phyloP scores from a whole-genome alignment of 2,797 vertebrate species.

The Lagodon rhomboides region DNA sequence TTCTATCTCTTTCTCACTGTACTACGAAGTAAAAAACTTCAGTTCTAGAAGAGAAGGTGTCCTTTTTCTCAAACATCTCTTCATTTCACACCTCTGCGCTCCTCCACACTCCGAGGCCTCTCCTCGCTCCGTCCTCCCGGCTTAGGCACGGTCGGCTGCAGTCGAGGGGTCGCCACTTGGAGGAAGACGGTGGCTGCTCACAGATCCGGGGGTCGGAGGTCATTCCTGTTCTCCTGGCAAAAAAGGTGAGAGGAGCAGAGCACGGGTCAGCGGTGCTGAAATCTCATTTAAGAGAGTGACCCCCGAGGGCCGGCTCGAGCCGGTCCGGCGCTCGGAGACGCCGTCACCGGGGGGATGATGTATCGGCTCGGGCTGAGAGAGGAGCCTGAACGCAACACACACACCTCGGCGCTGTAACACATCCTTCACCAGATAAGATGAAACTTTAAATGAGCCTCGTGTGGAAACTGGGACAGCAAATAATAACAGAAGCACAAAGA shows the following conservation, averaged over 20 bases:
- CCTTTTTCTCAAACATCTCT: not conserved
- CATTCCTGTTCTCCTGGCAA: slow-evolving; percentile 65
- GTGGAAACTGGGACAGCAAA: slow-evolving; percentile 24
- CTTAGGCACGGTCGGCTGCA: slow-evolving; percentile 56
- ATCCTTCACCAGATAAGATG: slow-evolving; percentile 56
- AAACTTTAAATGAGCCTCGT: slow-evolving; percentile 56
- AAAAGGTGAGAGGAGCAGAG: slow-evolving; percentile 70
- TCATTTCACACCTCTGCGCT: slow-evolving; percentile 63
- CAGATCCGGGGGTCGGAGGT: slow-evolving; percentile 65
- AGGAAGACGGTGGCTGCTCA: slow-evolving; percentile 61
- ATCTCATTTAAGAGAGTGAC: slow-evolving; percentile 86
- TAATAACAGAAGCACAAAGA: slow-evolving; percentile 20
- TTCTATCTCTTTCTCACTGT: not conserved
- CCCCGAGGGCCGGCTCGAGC: slow-evolving; percentile 60
- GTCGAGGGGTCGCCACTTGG: slow-evolving; percentile 53
- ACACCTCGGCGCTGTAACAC: slow-evolving; percentile 42
- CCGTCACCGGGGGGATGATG: slow-evolving; percentile 75
- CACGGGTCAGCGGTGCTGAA: slow-evolving; percentile 81
- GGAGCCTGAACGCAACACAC: slow-evolving; percentile 24
- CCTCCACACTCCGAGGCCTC: slow-evolving; percentile 33
- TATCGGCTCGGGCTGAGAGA: slow-evolving; percentile 58
- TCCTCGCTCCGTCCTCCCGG: slow-evolving; percentile 44
- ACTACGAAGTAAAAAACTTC: not conserved
- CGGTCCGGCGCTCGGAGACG: slow-evolving; percentile 55
- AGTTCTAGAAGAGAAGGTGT: not conserved